Percentiles rank a stretch among this genome's conserved stretches.
Evolutionary conservation across 2,888 invertebrate species (phyloP).

Genomic region (Pristionchus arcanus): DNA sequence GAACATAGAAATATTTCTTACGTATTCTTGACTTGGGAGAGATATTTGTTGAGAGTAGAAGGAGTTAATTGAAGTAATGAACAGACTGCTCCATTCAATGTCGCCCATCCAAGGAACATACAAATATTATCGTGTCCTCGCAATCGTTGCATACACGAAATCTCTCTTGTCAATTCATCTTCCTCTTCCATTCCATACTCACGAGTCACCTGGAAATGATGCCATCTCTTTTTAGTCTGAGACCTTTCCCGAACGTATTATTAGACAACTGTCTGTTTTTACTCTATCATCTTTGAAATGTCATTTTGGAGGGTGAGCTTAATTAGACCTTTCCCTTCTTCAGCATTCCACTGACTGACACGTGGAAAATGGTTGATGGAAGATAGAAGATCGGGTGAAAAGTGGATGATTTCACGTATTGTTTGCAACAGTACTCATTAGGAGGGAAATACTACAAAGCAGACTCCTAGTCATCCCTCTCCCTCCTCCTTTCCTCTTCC

Average conservation of each 20-base stretch:
- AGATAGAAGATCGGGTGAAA: no score
- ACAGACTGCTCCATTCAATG: slow-evolving; percentile 49
- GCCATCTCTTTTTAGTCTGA: background rate
- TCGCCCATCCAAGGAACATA: slow-evolving; percentile 54
- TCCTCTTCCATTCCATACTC: slow-evolving; percentile 53
- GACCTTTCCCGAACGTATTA: background rate
- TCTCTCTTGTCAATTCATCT: slow-evolving; percentile 49
- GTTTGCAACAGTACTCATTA: background rate
- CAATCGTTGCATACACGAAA: slow-evolving; percentile 47
- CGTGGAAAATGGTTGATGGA: no score
- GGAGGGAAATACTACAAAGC: background rate
- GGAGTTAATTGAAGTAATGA: slow-evolving; percentile 52
- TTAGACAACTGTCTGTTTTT: background rate
- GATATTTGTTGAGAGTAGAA: slow-evolving; percentile 48
- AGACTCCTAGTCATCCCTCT: background rate
- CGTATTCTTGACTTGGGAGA: slow-evolving; percentile 46
- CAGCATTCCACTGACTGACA: no score
- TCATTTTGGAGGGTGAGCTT: background rate
- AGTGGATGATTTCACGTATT: no score
- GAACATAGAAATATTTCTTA: background rate
- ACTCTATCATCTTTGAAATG: background rate
- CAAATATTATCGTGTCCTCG: slow-evolving; percentile 49
- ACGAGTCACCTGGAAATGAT: slow-evolving; percentile 48
- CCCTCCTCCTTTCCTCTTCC: background rate
- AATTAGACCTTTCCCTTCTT: no score